These are phyloP conservation scores for Meteorus sp. DNA, from an alignment of 1,140 invertebrate species.

Conservation along the genomic window DNA sequence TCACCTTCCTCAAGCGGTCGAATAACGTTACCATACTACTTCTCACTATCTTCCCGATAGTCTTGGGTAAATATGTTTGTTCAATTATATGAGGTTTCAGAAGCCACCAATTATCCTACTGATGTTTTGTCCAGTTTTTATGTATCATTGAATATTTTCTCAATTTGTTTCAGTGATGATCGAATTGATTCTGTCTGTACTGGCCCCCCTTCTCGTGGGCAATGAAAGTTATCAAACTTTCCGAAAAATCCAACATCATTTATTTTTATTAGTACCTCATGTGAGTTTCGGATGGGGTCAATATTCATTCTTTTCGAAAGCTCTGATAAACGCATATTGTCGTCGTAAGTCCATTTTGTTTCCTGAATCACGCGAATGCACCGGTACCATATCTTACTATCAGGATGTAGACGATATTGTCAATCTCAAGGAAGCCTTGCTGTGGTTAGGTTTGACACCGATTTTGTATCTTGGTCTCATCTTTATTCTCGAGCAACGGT, in stretches of 20 bases:
- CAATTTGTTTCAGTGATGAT: too few relatives aligned
- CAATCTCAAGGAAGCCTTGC: too few relatives aligned
- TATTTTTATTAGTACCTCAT: constrained; percentile 50
- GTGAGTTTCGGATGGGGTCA: constrained; percentile 52
- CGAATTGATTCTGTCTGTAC: too few relatives aligned
- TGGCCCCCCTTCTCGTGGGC: constrained; percentile 26
- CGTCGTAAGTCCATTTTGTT: constrained; percentile 42
- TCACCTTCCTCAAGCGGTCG: constrained; percentile 47
- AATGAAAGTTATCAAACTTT: constrained; percentile 29
- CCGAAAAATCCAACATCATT: constrained; percentile 40
- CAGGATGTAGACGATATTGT: constrained; percentile 31
- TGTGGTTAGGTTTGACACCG: too few relatives aligned
- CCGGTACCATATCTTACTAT: constrained; percentile 17
- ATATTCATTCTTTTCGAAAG: constrained; percentile 40
- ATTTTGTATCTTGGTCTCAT: constrained; percentile 47
- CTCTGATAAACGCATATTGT: constrained; percentile 47
- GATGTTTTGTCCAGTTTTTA: constrained; percentile 41
- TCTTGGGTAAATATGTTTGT: constrained; percentile 38
- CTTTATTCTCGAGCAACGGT: constrained; percentile 43
- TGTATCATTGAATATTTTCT: constrained; percentile 30
- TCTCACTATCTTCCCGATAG: constrained; percentile 40
- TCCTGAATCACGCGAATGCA: constrained; percentile 30
- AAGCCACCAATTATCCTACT: constrained; percentile 28
- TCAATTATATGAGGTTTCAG: not conserved
- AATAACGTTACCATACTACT: constrained; percentile 39